Evolutionary conservation across 30 jellyfish, hydroid and myxozoan genomes (phyloP).

Genomic region (Catostylus mosaicus): DNA sequence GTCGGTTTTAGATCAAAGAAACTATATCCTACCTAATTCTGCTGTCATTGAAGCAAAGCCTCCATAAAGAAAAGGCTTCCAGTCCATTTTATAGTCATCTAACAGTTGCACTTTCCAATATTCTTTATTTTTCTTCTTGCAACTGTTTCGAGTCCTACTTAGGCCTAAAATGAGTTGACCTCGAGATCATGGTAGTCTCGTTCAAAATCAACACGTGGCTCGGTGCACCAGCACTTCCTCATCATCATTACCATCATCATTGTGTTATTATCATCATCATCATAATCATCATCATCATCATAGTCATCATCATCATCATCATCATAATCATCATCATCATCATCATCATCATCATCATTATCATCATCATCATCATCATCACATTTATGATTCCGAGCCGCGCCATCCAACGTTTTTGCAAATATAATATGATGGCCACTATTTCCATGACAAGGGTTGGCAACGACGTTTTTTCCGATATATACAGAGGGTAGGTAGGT

Average conservation of each 20-base stretch:
- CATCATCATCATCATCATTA: neutral
- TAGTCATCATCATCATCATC: neutral
- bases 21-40: constrained; percentile 73
- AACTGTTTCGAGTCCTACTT: neutral
- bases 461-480: too few species aligned
- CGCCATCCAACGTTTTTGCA: too few species aligned
- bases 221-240: neutral
- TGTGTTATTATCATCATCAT: neutral
- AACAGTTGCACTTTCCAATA: neutral
- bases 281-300: neutral
- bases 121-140: neutral
- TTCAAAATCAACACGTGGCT: neutral
- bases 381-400: neutral
- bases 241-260: neutral
- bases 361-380: neutral
- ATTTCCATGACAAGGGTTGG: too few species aligned
- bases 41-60: constrained; percentile 99
- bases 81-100: constrained; percentile 58
- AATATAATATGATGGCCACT: too few species aligned
- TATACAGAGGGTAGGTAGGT: too few species aligned
- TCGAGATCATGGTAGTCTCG: neutral
- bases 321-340: neutral
- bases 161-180: constrained; percentile 2
- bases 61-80: constrained; percentile 92
- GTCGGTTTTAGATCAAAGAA: neutral